These are phyloP conservation scores for Rhopalosiphum maidis DNA, from an alignment of 1,140 invertebrate genomes.

Conservation along the genomic window DNA sequence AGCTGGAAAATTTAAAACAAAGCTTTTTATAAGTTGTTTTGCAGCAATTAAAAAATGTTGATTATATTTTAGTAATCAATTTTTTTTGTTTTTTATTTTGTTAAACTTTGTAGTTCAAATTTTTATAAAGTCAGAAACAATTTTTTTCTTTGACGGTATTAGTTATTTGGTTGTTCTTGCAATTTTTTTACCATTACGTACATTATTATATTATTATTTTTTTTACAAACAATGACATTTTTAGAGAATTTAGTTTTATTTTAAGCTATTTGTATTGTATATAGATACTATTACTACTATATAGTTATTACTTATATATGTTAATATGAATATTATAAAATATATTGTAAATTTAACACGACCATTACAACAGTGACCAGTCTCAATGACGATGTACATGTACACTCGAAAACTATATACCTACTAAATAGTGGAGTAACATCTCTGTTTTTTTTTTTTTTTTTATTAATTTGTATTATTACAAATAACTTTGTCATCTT, in stretches of 20 bases:
- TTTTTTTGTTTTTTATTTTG: neutral
- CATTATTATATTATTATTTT: too few relatives aligned
- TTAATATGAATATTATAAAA: too few relatives aligned
- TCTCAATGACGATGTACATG: neutral
- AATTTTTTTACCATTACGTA: too few relatives aligned
- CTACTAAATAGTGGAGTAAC: neutral
- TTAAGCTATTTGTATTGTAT: too few relatives aligned
- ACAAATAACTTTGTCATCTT: neutral
- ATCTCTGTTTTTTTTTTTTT: neutral
- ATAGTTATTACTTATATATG: too few relatives aligned
- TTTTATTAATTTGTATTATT: neutral
- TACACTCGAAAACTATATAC: too few relatives aligned
- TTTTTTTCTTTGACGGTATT: too few relatives aligned
- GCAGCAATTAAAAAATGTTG: neutral
- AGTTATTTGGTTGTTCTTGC: too few relatives aligned
- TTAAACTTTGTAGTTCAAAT: neutral
- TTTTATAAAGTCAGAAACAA: neutral
- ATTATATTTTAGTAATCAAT: neutral
- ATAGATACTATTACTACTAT: too few relatives aligned
- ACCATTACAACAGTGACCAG: neutral
- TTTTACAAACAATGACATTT: too few relatives aligned
- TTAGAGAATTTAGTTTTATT: too few relatives aligned
- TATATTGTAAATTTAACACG: neutral
- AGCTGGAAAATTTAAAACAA: neutral
- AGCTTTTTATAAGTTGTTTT: neutral